These are phyloP conservation scores for Thecocarcelia acutangulata DNA, from an alignment of 2,888 invertebrate genomes.

Conservation along the genomic window DNA sequence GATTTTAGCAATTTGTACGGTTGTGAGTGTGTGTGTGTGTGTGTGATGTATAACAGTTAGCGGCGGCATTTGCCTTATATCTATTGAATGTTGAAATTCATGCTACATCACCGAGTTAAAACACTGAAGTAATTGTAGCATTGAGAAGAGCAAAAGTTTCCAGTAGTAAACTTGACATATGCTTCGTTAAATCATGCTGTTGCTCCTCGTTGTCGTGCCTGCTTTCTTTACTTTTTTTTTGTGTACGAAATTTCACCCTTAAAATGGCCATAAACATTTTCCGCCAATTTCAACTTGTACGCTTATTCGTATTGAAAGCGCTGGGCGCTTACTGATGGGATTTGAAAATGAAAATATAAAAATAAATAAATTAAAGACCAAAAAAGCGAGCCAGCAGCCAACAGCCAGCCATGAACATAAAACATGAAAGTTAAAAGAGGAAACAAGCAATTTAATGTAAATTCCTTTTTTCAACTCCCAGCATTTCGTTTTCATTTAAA, in stretches of 20 bases:
- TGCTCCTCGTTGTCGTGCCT: conserved; percentile 49
- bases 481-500: conserved; percentile 32
- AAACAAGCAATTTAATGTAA: conserved; percentile 64
- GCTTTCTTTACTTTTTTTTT: too few relatives aligned
- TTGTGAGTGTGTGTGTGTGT: not conserved
- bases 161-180: conserved; percentile 58
- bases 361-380: conserved; percentile 10
- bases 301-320: conserved; percentile 45
- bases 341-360: conserved; percentile 14
- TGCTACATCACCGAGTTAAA: not conserved
- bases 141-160: conserved; percentile 22
- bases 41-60: conserved; percentile 59
- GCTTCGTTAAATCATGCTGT: conserved; percentile 61
- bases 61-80: conserved; percentile 52
- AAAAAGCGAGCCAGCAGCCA: not conserved
- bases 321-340: conserved; percentile 3
- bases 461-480: conserved; percentile 27
- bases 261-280: conserved; percentile 64
- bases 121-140: conserved; percentile 9
- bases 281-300: conserved; percentile 67
- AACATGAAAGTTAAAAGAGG: conserved; percentile 53
- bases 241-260: conserved; percentile 50
- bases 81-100: conserved; percentile 16
- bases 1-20: not conserved
- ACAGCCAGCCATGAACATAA: conserved; percentile 31